Evolutionary conservation across 2,797 vertebrate genomes (phyloP), one percentile per base, ranked within the genome.

Genomic region (Catostomus latipinnis): DNA sequence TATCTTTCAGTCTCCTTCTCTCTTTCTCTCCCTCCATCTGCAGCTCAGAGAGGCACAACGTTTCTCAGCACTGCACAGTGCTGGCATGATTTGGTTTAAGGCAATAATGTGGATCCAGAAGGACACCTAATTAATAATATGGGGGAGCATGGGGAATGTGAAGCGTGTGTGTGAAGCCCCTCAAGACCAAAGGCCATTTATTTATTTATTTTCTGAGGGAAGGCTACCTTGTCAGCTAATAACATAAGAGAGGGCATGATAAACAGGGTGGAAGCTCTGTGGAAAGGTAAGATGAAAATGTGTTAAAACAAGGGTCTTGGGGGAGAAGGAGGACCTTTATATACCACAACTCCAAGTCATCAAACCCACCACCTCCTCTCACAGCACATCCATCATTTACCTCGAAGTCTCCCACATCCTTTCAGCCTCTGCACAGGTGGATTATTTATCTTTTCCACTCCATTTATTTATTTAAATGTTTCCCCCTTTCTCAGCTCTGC

Each of bases 111-210:
- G 22, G 50, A 76, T 83, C 83, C 79, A 78, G 74, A 81, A 81
- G 71, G 82, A 80, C 81, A 80, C 78, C 81, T 84, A 84, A 87
- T 87, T 81, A 87, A 85, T 87, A 82, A 84, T 84, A 81, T 76
- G 61, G 49, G 43, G 62, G 54, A 11, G 71, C 52, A 11, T 1
- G 14, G 72, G 62, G 34, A 77, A 78, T 71, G 49, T 62, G 78
- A 61, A 67, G 62, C 34, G 46, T 43, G 71, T 67, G 61, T 70
- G 56, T 48, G 43, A 81, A 83, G 76, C 73, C 81, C 76, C 69
- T 77, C 76, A 74, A 77, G 85, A 83, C 75, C 49, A n/a, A 46
- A 68, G 58, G 57, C 49, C 45, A 3, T 61, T 62, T 70, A 4
- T 34, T 34, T 8, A 34, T 49, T 11, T 45, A 5, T 8, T 22